These are phyloP conservation scores for Gambelia wislizenii DNA, from an alignment of 2,797 vertebrate genomes.

Conservation along the genomic window DNA sequence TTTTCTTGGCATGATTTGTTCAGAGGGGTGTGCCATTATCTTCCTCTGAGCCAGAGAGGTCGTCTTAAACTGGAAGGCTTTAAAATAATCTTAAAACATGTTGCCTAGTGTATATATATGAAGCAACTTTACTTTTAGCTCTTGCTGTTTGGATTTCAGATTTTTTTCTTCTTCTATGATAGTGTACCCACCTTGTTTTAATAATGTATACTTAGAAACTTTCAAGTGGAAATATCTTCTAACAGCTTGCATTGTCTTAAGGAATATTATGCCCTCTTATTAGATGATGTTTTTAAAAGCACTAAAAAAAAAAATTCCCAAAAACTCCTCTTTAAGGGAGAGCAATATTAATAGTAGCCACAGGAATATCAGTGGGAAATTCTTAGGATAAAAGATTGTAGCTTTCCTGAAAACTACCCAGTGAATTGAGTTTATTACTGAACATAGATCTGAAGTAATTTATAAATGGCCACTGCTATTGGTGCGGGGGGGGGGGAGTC, in stretches of 20 bases:
- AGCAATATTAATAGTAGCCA: not conserved
- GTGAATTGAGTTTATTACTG: not conserved
- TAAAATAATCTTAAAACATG: not conserved
- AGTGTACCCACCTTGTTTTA: fast-evolving
- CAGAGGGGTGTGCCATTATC: no score
- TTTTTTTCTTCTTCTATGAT: not conserved
- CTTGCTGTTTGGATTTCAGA: not conserved
- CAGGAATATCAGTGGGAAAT: not conserved
- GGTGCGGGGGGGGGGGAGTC: no score
- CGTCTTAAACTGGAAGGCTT: not conserved
- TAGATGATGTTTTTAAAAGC: not conserved
- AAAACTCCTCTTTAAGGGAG: not conserved
- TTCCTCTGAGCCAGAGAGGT: not conserved
- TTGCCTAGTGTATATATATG: not conserved
- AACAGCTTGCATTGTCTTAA: not conserved
- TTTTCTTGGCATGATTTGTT: no score
- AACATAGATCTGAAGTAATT: not conserved
- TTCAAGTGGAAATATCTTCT: not conserved
- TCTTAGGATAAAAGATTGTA: not conserved
- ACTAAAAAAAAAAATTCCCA: not conserved
- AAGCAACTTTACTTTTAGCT: not conserved
- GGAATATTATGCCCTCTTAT: not conserved
- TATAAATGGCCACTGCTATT: not conserved
- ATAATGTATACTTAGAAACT: not conserved
- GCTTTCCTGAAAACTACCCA: not conserved